These are phyloP conservation scores for Cydia amplana DNA, from an alignment of 1,140 invertebrate species.

Conservation along the genomic window DNA sequence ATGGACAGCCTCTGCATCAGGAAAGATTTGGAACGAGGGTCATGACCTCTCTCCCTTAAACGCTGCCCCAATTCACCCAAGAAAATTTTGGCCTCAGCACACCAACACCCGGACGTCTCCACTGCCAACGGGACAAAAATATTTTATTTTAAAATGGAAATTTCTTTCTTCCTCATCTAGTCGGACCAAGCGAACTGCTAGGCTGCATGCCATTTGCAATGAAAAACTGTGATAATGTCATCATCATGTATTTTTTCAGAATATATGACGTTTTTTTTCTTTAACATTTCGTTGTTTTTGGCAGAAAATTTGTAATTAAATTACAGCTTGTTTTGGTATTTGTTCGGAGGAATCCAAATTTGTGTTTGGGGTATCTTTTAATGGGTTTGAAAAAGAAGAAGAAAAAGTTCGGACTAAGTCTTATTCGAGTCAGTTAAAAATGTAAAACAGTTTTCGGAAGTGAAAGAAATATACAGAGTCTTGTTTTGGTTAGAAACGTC, in stretches of 20 bases:
- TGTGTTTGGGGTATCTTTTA: neutral
- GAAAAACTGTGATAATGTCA: too few species aligned
- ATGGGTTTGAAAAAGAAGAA: neutral
- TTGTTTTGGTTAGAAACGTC: neutral
- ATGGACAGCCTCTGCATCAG: too few species aligned
- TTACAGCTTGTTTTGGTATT: neutral
- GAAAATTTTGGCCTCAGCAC: too few species aligned
- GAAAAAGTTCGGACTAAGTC: neutral
- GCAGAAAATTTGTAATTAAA: neutral
- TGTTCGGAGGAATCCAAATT: neutral
- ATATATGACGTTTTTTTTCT: too few species aligned
- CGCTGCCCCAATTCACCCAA: too few species aligned
- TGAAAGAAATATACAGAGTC: neutral
- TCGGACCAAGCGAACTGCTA: neutral
- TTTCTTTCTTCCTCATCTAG: neutral
- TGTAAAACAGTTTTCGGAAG: neutral
- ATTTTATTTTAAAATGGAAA: neutral
- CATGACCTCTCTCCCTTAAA: too few species aligned
- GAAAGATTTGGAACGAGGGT: too few species aligned
- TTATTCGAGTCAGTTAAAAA: conserved; percentile 10
- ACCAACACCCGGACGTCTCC: too few species aligned
- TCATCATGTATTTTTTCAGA: too few species aligned
- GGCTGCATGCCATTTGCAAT: too few species aligned
- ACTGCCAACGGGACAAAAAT: too few species aligned
- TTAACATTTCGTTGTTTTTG: too few species aligned